Conservation (phyloP, 2,113 vertebrate species). For the Agelaius tricolor region DNA sequence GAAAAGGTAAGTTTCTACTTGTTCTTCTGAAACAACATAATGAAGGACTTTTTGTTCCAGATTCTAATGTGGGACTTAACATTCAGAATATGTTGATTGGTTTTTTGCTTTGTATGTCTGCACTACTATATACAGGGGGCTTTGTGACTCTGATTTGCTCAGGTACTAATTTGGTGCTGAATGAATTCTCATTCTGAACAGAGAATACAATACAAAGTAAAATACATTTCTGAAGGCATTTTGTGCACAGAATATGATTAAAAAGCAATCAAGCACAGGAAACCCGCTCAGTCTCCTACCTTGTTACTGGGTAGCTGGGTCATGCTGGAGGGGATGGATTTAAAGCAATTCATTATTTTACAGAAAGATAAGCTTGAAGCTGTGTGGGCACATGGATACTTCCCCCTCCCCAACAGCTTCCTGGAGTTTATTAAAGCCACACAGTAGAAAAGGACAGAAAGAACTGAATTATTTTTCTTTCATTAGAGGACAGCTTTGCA, state of each 20-base stretch:
- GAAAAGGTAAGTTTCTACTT: neutral
- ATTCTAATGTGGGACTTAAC: neutral
- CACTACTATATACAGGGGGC: neutral
- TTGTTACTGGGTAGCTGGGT: neutral
- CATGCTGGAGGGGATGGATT: neutral
- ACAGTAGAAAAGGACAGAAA: neutral
- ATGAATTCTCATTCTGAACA: neutral
- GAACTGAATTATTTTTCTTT: neutral
- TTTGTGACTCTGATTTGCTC: neutral
- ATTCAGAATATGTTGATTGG: neutral
- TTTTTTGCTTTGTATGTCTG: neutral
- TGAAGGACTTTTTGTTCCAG: neutral
- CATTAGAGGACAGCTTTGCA: neutral
- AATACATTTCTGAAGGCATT: conserved; percentile 24
- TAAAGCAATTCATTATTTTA: neutral
- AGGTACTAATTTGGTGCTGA: neutral
- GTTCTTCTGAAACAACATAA: neutral
- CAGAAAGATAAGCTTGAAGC: neutral
- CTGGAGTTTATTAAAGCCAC: neutral
- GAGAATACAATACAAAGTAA: neutral
- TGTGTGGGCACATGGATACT: neutral
- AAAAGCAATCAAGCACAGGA: neutral
- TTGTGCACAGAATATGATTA: neutral
- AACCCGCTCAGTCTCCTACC: neutral
- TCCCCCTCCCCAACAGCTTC: neutral